phyloP scores from a whole-genome alignment of 37 sponge, comb jelly and placozoan species.

The Dysidea cf. avara region DNA sequence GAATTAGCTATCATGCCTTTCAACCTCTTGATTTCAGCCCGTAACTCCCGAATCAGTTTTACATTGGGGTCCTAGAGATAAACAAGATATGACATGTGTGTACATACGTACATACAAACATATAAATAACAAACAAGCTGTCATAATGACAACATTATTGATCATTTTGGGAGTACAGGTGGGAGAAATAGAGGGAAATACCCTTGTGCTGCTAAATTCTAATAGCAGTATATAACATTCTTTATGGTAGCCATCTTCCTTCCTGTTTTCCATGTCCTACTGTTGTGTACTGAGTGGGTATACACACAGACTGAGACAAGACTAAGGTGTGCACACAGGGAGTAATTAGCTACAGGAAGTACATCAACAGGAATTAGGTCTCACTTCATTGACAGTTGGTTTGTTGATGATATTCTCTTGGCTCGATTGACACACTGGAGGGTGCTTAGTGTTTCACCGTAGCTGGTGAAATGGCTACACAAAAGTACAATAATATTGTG shows the following conservation, averaged over 20 bases:
- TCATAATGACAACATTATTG: not conserved
- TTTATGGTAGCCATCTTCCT: too few species aligned
- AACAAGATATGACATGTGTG: not conserved
- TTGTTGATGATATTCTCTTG: slow-evolving; percentile 80
- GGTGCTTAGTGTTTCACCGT: slow-evolving; percentile 84
- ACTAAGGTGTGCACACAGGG: too few species aligned
- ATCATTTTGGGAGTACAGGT: too few species aligned
- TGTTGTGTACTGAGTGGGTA: too few species aligned
- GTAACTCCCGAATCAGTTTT: slow-evolving; percentile 79
- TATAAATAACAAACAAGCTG: not conserved
- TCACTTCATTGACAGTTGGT: slow-evolving; percentile 85
- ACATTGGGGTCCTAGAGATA: slow-evolving; percentile 77
- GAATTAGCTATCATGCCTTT: slow-evolving; percentile 44
- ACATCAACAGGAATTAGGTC: too few species aligned
- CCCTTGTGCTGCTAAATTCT: too few species aligned
- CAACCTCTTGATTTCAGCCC: slow-evolving; percentile 73
- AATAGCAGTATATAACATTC: too few species aligned
- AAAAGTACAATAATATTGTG: not conserved
- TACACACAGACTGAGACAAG: too few species aligned
- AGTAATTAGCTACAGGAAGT: too few species aligned
- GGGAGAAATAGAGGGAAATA: too few species aligned
- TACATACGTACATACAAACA: not conserved
- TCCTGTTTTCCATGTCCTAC: too few species aligned
- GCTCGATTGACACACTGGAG: slow-evolving; percentile 83
- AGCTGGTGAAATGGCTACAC: slow-evolving; percentile 83